Percentiles rank a stretch among this genome's conserved stretches.
Evolutionary conservation across 53 echinoderm and acorn worm genomes (phyloP).

Genomic region (Hippasteria phrygiana): DNA sequence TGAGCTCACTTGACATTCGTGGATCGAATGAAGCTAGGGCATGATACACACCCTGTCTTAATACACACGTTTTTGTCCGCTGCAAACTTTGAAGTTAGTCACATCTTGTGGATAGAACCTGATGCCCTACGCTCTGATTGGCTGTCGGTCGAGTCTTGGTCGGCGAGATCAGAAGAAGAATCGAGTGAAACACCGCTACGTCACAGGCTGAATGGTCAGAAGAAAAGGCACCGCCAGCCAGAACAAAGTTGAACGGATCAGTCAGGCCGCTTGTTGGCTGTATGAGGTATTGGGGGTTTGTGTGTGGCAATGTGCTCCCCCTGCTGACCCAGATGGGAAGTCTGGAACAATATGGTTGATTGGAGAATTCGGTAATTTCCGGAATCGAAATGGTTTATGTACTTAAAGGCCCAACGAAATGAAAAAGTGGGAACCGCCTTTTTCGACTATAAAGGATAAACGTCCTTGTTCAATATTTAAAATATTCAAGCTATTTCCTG

Average conservation of each 20-base stretch:
- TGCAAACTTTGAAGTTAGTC: neutral
- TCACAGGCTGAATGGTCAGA: neutral
- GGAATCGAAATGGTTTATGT: no score
- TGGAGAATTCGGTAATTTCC: no score
- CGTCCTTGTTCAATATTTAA: no score
- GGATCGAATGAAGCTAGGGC: slow-evolving; percentile 4
- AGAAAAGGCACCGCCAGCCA: neutral
- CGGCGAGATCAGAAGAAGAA: neutral
- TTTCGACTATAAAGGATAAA: no score
- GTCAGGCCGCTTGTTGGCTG: neutral
- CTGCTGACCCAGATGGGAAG: no score
- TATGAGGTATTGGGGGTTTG: neutral
- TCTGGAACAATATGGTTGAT: no score
- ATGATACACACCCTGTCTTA: neutral
- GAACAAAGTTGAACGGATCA: slow-evolving; percentile 14
- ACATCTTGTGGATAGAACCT: neutral
- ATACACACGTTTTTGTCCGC: neutral
- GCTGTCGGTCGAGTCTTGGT: neutral
- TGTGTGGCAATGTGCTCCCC: no score
- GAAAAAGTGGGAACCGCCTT: no score
- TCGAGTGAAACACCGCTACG: neutral
- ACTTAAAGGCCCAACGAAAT: no score
- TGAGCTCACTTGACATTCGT: neutral
- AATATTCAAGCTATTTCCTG: no score
- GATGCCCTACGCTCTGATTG: slow-evolving; percentile 19